Conservation (phyloP, 2,113 vertebrate species). For the Coregonus clupeaformis region DNA sequence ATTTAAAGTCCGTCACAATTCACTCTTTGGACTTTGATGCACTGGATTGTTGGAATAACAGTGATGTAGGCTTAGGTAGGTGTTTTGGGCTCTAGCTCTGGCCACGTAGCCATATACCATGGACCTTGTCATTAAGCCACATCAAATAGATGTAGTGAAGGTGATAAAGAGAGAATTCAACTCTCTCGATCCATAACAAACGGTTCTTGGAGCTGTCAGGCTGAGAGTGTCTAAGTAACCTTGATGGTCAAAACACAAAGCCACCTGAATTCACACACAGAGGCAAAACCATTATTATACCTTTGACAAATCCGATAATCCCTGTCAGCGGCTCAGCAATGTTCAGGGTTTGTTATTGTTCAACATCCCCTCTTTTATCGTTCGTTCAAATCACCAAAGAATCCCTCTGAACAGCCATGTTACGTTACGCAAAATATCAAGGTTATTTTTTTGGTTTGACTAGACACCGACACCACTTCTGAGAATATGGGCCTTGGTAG, state of each 20-base stretch:
- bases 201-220: slow-evolving; percentile 15
- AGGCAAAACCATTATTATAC: slow-evolving; percentile 46
- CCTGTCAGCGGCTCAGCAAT: slow-evolving; percentile 15
- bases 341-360: not conserved
- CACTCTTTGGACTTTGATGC: slow-evolving; percentile 47
- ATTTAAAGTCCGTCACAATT: slow-evolving; percentile 14
- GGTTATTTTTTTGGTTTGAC: not conserved
- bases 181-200: slow-evolving; percentile 17
- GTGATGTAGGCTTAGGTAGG: slow-evolving; percentile 24
- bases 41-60: not conserved
- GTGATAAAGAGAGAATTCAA: slow-evolving; percentile 28
- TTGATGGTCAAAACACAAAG: slow-evolving; percentile 17
- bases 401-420: not conserved
- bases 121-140: slow-evolving; percentile 48
- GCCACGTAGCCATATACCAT: slow-evolving; percentile 31
- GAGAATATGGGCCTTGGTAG: no score
- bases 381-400: not conserved
- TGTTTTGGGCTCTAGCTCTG: slow-evolving; percentile 10
- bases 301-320: slow-evolving; percentile 35
- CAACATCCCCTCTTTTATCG: slow-evolving; percentile 1
- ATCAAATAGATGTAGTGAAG: slow-evolving; percentile 15
- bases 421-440: not conserved
- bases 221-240: not conserved
- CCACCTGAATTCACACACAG: slow-evolving; percentile 30
- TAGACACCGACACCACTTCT: no score